A percentile compares a stretch with the other conserved stretches of the same genome.
Evolutionary conservation across 2,888 invertebrate genomes (phyloP).

Genomic region (Nasonia oneida): DNA sequence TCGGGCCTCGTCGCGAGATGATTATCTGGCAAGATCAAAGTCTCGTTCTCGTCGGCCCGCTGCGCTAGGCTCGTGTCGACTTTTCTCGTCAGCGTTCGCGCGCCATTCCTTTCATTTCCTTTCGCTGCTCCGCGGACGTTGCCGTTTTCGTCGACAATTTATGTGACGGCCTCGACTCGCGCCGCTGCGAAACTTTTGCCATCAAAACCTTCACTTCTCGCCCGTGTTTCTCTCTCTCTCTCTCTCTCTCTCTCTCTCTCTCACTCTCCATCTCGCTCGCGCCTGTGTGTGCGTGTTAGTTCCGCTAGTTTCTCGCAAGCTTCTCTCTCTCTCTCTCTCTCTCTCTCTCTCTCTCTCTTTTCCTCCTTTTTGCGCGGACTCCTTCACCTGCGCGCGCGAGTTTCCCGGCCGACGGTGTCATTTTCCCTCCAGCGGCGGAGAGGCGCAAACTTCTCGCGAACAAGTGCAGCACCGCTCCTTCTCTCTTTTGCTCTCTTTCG

Average conservation of each 20-base stretch:
- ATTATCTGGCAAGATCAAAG: conserved; percentile 58
- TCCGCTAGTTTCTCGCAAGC: conserved; percentile 43
- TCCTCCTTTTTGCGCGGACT: not conserved
- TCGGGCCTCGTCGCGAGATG: conserved; percentile 46
- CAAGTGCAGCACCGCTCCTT: not conserved
- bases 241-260: conserved; percentile 24
- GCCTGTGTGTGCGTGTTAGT: not conserved
- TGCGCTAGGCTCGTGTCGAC: conserved; percentile 19
- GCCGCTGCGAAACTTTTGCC: conserved; percentile 55
- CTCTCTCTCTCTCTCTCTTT: conserved; percentile 23
- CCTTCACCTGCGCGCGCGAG: conserved; percentile 27
- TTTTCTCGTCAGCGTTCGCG: conserved; percentile 55
- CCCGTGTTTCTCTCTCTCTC: conserved; percentile 49
- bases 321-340: conserved; percentile 17
- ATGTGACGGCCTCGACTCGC: conserved; percentile 49
- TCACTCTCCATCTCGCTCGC: not conserved
- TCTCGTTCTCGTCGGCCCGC: conserved; percentile 34
- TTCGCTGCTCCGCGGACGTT: conserved; percentile 9
- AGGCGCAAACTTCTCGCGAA: conserved; percentile 34
- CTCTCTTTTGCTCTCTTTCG: not conserved
- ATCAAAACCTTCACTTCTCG: conserved; percentile 62
- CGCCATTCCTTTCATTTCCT: conserved; percentile 60
- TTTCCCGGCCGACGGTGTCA: not conserved
- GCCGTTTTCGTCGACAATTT: conserved; percentile 60
- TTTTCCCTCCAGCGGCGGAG: not conserved